phyloP scores from a whole-genome alignment of 2,113 vertebrate genomes.

The Capreolus pygargus region DNA sequence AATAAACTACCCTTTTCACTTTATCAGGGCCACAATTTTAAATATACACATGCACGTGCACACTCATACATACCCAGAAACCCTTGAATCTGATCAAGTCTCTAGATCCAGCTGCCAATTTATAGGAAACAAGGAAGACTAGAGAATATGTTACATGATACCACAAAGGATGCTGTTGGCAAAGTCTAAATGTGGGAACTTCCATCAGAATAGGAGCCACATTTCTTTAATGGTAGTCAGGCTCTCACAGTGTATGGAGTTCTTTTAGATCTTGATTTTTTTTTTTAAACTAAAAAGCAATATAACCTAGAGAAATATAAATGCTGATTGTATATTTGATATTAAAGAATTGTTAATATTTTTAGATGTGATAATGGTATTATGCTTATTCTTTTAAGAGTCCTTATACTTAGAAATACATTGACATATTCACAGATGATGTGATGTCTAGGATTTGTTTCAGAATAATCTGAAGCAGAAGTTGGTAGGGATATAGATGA shows the following conservation, averaged over 20 bases:
- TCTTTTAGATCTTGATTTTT: background rate
- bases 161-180: background rate
- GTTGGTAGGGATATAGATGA: background rate
- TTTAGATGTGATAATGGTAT: background rate
- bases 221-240: background rate
- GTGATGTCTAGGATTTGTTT: background rate
- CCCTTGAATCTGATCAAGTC: background rate
- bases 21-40: background rate
- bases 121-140: background rate
- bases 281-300: background rate
- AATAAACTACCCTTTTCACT: slow-evolving; percentile 12
- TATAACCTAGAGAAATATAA: background rate
- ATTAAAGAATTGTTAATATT: background rate
- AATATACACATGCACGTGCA: background rate
- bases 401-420: background rate
- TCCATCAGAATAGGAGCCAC: background rate
- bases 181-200: background rate
- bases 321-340: background rate
- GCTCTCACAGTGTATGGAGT: background rate
- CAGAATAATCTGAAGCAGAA: background rate
- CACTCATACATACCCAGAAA: background rate
- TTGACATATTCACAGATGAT: background rate
- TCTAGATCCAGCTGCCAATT: background rate
- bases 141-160: background rate
- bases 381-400: background rate